phyloP scores from a whole-genome alignment of 2,113 vertebrate genomes.

The Cyrtonyx montezumae region DNA sequence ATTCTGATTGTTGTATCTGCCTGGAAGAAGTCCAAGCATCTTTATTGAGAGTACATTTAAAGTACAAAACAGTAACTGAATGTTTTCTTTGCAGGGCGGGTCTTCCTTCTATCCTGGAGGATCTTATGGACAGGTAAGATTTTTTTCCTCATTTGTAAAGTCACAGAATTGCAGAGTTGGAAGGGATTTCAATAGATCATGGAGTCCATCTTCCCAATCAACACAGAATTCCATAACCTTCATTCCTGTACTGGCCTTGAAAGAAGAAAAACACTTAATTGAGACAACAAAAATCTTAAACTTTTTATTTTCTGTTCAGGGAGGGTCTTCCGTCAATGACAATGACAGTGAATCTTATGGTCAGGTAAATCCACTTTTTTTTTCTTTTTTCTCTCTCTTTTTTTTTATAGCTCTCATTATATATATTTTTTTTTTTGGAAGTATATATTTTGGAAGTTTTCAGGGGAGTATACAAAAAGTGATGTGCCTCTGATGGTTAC shows the following conservation, averaged over 20 bases:
- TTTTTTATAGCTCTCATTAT: background rate
- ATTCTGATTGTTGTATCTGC: background rate
- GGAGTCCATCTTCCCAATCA: too few species aligned
- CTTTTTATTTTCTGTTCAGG: background rate
- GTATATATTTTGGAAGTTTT: background rate
- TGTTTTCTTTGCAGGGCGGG: background rate
- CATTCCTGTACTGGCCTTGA: background rate
- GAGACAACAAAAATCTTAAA: background rate
- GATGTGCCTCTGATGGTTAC: rapidly evolving
- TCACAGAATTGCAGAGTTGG: too few species aligned
- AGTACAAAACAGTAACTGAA: background rate
- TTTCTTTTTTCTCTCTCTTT: background rate
- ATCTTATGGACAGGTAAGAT: conserved; percentile 1
- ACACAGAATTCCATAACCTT: background rate
- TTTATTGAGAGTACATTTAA: background rate
- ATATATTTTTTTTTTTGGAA: background rate
- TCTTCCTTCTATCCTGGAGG: background rate
- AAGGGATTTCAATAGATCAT: too few species aligned
- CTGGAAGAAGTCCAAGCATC: background rate
- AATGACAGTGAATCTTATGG: conserved; percentile 39
- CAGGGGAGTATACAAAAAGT: background rate
- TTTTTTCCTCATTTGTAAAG: background rate
- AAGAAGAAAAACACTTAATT: background rate
- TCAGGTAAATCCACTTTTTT: background rate
- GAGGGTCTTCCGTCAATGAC: conserved; percentile 12